These are phyloP conservation scores for Barnardius zonarius DNA, from an alignment of 2,113 vertebrate species.

Conservation along the genomic window DNA sequence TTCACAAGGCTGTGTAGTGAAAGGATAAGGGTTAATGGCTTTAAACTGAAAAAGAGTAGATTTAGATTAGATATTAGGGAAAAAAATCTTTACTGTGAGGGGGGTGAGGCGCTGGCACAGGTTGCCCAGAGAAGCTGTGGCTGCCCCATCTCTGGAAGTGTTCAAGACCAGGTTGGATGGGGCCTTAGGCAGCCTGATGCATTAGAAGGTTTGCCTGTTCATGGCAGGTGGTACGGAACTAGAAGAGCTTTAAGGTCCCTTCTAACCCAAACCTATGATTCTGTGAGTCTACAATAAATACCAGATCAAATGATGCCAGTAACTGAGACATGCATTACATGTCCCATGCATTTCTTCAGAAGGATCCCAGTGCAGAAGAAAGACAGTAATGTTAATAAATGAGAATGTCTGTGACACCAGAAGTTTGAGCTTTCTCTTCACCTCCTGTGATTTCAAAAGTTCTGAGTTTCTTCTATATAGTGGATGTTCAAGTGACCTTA, in stretches of 20 bases:
- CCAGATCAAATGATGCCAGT: background rate
- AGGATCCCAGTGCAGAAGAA: background rate
- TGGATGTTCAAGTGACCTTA: background rate
- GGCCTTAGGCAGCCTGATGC: background rate
- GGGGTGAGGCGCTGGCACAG: background rate
- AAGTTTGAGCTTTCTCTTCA: background rate
- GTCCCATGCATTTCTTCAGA: background rate
- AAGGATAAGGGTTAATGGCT: background rate
- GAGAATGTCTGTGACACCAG: background rate
- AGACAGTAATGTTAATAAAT: background rate
- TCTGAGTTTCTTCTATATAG: background rate
- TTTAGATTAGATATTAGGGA: background rate
- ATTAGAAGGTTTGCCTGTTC: background rate
- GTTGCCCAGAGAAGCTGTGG: background rate
- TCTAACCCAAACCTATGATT: background rate
- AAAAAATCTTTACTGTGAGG: background rate
- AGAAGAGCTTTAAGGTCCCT: background rate
- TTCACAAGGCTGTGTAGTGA: background rate
- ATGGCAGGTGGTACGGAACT: background rate
- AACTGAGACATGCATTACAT: background rate
- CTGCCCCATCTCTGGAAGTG: background rate
- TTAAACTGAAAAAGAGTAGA: background rate
- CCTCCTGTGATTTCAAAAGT: background rate
- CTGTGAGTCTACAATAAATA: background rate
- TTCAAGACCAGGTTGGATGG: background rate